These are phyloP conservation scores for Luffia ferchaultella DNA, from an alignment of 2,888 invertebrate genomes.

Conservation along the genomic window DNA sequence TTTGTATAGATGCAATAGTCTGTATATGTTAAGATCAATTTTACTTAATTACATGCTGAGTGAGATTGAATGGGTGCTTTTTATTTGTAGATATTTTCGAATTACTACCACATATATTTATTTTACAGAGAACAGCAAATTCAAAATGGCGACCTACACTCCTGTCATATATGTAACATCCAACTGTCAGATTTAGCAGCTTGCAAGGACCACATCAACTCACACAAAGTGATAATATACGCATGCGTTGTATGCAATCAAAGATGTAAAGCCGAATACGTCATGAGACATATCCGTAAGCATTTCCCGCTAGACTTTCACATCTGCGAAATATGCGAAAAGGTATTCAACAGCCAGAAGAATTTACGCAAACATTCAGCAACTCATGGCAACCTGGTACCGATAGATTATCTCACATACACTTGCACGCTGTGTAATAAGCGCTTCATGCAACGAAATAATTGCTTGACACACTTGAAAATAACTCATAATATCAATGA, in stretches of 20 bases:
- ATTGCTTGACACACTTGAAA: background rate
- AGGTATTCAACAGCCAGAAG: background rate
- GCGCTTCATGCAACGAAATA: background rate
- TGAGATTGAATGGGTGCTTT: no score
- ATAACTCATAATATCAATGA: background rate
- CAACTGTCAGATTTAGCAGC: constrained; percentile 17
- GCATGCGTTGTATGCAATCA: constrained; percentile 67
- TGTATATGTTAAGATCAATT: no score
- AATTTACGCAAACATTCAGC: background rate
- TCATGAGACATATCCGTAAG: constrained; percentile 34
- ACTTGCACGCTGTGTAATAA: background rate
- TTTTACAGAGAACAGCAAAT: no score
- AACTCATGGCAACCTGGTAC: background rate
- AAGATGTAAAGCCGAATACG: constrained; percentile 54
- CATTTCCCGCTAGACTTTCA: constrained; percentile 44
- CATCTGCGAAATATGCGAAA: constrained; percentile 62
- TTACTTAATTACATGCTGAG: no score
- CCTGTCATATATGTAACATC: background rate
- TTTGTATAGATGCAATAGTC: no score
- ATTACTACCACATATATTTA: no score
- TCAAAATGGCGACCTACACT: no score
- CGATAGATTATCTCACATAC: background rate
- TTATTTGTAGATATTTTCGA: no score
- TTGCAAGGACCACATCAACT: constrained; percentile 35
- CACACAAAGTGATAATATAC: constrained; percentile 35